Conservation (phyloP, 1,140 invertebrate genomes). For the Trinorchestia longiramus region DNA sequence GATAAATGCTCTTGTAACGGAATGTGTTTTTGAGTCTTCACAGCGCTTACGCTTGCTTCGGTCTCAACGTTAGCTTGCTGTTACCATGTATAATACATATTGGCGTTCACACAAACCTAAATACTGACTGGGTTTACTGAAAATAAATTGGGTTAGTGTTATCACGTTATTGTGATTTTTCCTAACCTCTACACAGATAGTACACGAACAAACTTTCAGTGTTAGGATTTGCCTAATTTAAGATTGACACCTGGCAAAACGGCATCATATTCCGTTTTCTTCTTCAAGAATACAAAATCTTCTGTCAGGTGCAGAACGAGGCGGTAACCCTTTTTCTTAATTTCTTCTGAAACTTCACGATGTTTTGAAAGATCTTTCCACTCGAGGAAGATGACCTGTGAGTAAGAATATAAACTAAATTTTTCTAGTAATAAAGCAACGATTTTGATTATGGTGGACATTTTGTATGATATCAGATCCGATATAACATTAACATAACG, state of each 20-base stretch:
- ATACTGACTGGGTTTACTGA: too few species aligned
- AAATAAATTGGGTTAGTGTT: too few species aligned
- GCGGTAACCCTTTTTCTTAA: constrained; percentile 1
- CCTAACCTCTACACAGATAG: too few species aligned
- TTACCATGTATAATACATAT: too few species aligned
- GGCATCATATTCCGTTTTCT: not conserved
- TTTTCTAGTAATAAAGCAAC: not conserved
- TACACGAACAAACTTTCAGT: not conserved
- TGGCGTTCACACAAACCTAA: too few species aligned
- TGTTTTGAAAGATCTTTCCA: not conserved
- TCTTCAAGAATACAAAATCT: constrained; percentile 39
- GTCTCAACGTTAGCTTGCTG: too few species aligned
- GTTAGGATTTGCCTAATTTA: not conserved
- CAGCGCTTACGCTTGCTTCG: too few species aligned
- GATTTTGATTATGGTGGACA: too few species aligned
- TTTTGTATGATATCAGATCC: not conserved
- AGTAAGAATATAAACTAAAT: not conserved
- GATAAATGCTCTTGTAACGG: too few species aligned
- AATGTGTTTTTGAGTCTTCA: too few species aligned
- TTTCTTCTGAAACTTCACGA: not conserved
- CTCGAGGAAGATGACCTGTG: not conserved
- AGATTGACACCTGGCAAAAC: not conserved
- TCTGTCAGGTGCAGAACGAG: not conserved
- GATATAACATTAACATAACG: not conserved
- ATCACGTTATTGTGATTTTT: too few species aligned